A percentile compares a stretch with the other conserved stretches of the same genome.
Conservation (phyloP, 2,113 vertebrate species). For the Microcebus lehilahytsara region DNA sequence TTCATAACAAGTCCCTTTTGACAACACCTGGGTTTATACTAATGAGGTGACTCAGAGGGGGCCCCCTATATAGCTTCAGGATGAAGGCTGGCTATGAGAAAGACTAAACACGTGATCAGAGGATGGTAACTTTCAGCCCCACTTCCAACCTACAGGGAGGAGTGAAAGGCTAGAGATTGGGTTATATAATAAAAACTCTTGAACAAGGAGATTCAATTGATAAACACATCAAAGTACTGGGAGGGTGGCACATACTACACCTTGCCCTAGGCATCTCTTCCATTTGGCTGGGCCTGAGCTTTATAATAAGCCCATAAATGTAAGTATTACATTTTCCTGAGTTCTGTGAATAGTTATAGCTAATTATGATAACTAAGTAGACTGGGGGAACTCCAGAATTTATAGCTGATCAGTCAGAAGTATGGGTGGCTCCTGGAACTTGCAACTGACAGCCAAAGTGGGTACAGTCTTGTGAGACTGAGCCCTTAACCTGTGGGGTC, state of each 20-base stretch:
- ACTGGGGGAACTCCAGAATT: not conserved
- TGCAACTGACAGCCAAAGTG: not conserved
- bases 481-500: not conserved
- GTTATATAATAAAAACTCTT: not conserved
- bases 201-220: not conserved
- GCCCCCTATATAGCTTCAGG: not conserved
- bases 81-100: not conserved
- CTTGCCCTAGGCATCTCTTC: not conserved
- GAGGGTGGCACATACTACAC: not conserved
- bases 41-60: not conserved
- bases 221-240: not conserved
- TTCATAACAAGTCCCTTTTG: not conserved
- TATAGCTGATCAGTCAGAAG: not conserved
- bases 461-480: not conserved
- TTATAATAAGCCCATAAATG: not conserved
- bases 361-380: not conserved
- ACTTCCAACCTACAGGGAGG: not conserved
- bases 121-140: not conserved
- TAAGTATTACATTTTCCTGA: not conserved
- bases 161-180: not conserved
- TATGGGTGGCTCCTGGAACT: not conserved
- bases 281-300: not conserved
- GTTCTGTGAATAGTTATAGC: not conserved
- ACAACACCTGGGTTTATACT: not conserved
- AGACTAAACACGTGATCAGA: not conserved